A percentile compares a stretch with the other conserved stretches of the same genome.
Conservation (phyloP, 1,140 invertebrate species). For the Trachymyrmex cornetzi region DNA sequence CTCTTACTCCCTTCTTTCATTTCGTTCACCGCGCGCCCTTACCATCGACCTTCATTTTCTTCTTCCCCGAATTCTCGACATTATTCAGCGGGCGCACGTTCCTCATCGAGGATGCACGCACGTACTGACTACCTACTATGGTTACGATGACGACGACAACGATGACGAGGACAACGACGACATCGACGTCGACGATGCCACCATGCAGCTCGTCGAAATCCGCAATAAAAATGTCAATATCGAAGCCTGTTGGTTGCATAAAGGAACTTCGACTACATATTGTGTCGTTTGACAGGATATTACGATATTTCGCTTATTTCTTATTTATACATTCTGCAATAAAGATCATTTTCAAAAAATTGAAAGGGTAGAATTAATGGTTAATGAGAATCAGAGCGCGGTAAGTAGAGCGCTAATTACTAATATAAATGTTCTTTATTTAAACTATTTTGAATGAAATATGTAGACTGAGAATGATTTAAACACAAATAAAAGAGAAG, state of each 20-base stretch:
- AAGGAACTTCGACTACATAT: background rate
- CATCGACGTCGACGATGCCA: slow-evolving; percentile 34
- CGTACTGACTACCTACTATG: slow-evolving; percentile 71
- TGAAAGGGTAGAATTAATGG: too few species aligned
- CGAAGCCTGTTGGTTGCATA: slow-evolving; percentile 59
- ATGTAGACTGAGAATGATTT: too few species aligned
- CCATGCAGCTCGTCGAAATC: slow-evolving; percentile 63
- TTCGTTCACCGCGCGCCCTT: slow-evolving; percentile 26
- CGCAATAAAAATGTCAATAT: slow-evolving; percentile 72
- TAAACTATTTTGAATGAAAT: too few species aligned
- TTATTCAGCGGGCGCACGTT: slow-evolving; percentile 77
- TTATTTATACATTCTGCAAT: background rate
- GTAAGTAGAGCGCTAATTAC: too few species aligned
- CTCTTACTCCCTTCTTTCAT: slow-evolving; percentile 44
- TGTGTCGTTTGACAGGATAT: slow-evolving; percentile 46
- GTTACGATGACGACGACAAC: slow-evolving; percentile 58
- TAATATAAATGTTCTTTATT: too few species aligned
- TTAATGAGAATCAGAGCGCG: too few species aligned
- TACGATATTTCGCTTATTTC: slow-evolving; percentile 29
- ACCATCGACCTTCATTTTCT: slow-evolving; percentile 70
- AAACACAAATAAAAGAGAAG: too few species aligned
- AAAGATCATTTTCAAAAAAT: background rate
- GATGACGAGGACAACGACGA: slow-evolving; percentile 17
- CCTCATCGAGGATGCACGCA: slow-evolving; percentile 76
- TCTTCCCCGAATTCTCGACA: slow-evolving; percentile 77